Base-by-base conservation (phyloP, 2,113 vertebrate genomes). In the Balaeniceps rex region DNA sequence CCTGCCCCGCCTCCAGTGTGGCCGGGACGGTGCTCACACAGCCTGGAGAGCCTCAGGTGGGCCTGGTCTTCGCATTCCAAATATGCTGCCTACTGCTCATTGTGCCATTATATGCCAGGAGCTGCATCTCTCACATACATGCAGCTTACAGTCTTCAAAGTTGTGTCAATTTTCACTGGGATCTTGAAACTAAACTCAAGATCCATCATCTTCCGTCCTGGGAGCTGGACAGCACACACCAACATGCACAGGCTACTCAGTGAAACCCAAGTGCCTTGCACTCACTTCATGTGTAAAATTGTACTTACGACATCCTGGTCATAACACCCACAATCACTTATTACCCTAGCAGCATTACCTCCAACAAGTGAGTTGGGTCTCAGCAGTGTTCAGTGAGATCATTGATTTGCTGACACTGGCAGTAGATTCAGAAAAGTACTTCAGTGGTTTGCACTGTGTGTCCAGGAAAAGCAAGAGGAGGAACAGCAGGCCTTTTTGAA, bases 271-370 rank as follows among this genome's bases (percentile, higher is more conserved):
- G 28, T 2, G 1, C 58, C 38, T 49, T 16, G 19, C 10, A 9
- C 11, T 33, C 3, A 0, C 11, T 14, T 6, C 0, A 0, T 3
- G 21, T 38, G 51, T 18, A 2, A 14, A 19, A 25, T 2, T 5
- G 34, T 51, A 33, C 61, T 33, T 15, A 3, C 14, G 23, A 6
- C 42, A 17, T 19, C 69, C 49, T 3, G 34, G 21, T 9, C 19
- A 0, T 16, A 2, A 11, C 46, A 14, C 15, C 51, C 33, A 5
- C 26, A 3, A 38, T 11, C 38, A 5, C 57, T 36, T 9, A 9
- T 4, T 61, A 29, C 33, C 33, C 57, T 10, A 9, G 29, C 85
- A 66, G 57, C 12, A 2, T 28, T 34, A 14, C 36, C 40, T 28
- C 16, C 6, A 8, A 14, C 1, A 0, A 12, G 10, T 2, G 26